A percentile compares a stretch with the other conserved stretches of the same genome.
Conservation (phyloP, 2,113 vertebrate genomes). For the Hippopotamus amphibius region DNA sequence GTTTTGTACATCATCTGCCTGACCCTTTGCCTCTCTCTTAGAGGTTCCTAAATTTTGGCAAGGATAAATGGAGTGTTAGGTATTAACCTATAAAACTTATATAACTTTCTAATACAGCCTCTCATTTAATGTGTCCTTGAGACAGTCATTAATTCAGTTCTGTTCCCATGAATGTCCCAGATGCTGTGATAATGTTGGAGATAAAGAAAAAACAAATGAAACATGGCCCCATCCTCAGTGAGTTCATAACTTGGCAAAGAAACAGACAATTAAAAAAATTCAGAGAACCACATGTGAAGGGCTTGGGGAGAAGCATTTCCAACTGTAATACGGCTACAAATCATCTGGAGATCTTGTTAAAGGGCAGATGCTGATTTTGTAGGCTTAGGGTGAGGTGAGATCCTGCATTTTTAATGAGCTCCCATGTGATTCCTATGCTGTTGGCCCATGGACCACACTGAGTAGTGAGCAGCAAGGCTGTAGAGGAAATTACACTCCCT, state of each 20-base stretch:
- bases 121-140: conserved; percentile 11
- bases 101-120: background rate
- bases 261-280: background rate
- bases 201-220: conserved; percentile 7
- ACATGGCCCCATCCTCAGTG: background rate
- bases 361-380: background rate
- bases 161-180: conserved; percentile 36
- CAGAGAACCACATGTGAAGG: background rate
- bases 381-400: background rate
- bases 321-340: background rate
- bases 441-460: accelerated
- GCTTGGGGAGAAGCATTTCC: background rate
- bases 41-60: conserved; percentile 44
- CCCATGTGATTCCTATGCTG: accelerated
- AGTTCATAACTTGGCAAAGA: conserved; percentile 30
- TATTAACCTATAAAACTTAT: conserved; percentile 1
- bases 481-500: accelerated
- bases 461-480: accelerated
- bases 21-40: background rate
- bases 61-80: conserved; percentile 26
- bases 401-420: background rate
- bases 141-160: background rate
- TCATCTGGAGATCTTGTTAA: background rate
- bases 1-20: background rate
- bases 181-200: background rate